Conservation (phyloP, 2,888 invertebrate species). For the Lepetodrilus schrolli region DNA sequence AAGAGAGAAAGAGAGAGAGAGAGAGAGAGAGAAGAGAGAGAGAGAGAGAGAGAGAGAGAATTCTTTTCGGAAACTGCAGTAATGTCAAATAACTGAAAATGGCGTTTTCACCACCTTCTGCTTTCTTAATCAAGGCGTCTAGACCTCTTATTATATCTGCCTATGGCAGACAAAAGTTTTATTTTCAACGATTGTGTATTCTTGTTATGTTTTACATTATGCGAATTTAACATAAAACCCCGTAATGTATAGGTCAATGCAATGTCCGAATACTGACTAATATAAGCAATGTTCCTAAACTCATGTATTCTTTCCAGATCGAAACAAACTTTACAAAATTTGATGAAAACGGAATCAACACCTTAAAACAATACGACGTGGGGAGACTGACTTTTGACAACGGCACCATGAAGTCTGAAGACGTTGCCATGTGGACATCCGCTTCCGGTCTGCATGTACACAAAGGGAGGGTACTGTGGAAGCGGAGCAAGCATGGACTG, state of each 20-base stretch:
- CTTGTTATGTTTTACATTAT: neutral
- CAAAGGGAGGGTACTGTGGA: neutral
- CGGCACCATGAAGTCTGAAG: neutral
- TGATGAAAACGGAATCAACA: neutral
- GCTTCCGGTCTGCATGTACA: neutral
- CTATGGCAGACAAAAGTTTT: no score
- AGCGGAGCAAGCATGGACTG: neutral
- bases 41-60: no score
- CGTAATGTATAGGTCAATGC: neutral
- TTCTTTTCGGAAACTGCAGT: no score
- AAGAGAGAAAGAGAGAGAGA: no score
- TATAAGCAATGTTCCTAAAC: neutral
- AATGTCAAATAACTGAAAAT: no score
- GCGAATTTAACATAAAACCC: neutral
- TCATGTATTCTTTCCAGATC: neutral
- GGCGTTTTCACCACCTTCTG: no score
- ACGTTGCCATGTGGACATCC: neutral
- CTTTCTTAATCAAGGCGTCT: no score
- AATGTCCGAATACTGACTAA: neutral
- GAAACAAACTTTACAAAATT: neutral
- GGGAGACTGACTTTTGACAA: neutral
- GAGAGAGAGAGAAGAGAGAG: no score
- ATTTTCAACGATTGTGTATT: no score
- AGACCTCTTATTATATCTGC: no score
- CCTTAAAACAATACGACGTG: neutral